Base-by-base conservation (phyloP, 2,797 vertebrate genomes). In the Helicolenus hilgendorfi region DNA sequence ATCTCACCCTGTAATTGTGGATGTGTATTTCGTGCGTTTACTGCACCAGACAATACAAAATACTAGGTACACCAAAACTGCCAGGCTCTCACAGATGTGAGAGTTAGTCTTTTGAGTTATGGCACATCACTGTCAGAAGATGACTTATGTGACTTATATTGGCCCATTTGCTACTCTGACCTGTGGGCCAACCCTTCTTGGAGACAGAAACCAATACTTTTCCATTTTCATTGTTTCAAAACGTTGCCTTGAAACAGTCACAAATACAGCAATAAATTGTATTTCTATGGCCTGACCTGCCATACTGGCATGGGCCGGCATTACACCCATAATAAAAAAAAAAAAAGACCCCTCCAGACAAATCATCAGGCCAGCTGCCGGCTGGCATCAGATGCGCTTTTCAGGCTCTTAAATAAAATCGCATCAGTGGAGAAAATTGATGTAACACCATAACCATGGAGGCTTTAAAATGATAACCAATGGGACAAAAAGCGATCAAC, bases 351-450 rank as follows among this genome's bases (percentile, higher is more conserved):
- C 29, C 31, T 4, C 7, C 15, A 59, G 69, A 77, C 14, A 59
- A 77, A 85, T 79, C 14, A 29, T 18, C 7, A 56, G 33, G 58
- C 72, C 72, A 84, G 33, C 77, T 75, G 38, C 38, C 38, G 38
- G 1, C 13, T 41, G 77, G 55, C 58, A 79, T 76, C 73, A 86
- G 31, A 82, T 68, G 36, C 6, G n/a, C 13, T 76, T 72, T 79
- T 62, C 56, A 45, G 18, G 33, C 41, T 74, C 71, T 56, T 29
- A 35, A 85, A 79, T 77, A 1, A 84, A 11, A 77, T 84, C 11
- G 87, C 33, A 77, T 86, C 79, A 79, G 1, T n/a, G 45, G n/a
- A 27, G 24, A 83, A 67, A 92, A 69, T 18, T 68, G 59, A 82
- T 71, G n/a, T 59, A 67, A 82, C 18, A 49, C 60, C 22, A 29